Percentiles rank a stretch among this genome's conserved stretches.
These are phyloP conservation scores for Oreochromis aureus DNA, from an alignment of 2,113 vertebrate genomes.

Conservation along the genomic window DNA sequence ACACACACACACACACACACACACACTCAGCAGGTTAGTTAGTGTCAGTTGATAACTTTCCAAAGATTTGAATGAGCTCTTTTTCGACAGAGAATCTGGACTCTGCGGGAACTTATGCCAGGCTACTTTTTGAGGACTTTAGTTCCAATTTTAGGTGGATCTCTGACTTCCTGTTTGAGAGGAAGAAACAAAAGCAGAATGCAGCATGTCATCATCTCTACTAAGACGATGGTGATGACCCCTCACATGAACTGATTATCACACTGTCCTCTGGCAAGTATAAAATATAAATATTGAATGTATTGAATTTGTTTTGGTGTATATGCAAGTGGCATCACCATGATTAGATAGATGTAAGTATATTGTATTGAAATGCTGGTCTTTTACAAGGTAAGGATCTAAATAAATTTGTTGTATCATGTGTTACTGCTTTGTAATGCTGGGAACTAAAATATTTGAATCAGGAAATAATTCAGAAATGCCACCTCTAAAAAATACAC, in stretches of 20 bases:
- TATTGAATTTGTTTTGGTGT: background rate
- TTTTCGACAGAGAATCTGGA: background rate
- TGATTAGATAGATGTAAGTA: background rate
- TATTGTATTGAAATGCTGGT: background rate
- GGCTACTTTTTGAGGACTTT: background rate
- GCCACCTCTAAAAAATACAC: background rate
- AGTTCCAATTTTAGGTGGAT: background rate
- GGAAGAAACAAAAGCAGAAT: background rate
- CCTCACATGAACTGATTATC: background rate
- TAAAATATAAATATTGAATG: too few relatives aligned
- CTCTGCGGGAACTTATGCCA: background rate
- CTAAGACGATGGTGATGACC: background rate
- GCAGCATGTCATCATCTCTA: background rate
- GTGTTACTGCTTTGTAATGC: background rate
- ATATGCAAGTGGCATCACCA: background rate
- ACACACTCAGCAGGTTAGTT: background rate
- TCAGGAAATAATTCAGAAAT: background rate
- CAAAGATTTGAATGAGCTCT: background rate
- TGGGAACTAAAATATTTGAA: background rate
- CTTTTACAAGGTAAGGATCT: background rate
- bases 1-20: too few relatives aligned
- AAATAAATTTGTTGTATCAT: background rate
- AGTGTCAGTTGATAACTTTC: background rate
- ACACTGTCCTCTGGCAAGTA: rapidly evolving
- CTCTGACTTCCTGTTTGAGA: background rate